Evolutionary conservation across 2,113 vertebrate species (phyloP), one percentile per base, ranked within the genome.

Genomic region (Ibidorhyncha struthersii): DNA sequence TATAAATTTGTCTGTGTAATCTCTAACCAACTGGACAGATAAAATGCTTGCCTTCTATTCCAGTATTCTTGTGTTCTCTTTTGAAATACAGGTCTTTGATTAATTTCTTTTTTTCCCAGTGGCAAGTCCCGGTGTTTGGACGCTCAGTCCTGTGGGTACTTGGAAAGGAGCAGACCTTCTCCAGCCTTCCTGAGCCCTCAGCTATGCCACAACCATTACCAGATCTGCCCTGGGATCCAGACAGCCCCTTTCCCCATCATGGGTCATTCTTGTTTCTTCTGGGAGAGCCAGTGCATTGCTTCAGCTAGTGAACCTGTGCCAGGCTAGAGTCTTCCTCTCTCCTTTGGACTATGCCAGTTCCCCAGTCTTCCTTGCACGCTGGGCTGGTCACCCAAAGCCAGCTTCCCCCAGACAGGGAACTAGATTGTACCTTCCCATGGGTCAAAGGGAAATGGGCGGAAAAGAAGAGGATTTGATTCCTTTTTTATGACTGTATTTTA

Each of bases 1-100:
- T 80, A 94, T 81, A 96, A 76, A 93, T 97, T 96, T 94, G 20
- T 47, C 89, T 86, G 29, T 88, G 52, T 50, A 94, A 77, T 91
- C 59, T 78, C 86, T 92, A 72, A 77, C 59, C 86, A 89, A 87
- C 55, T 74, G 94, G 89, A 89, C 86, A 86, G 77, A 83, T 61
- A 89, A 93, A 95, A 95, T 69, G 36, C 86, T 86, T 96, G 34
- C 70, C 40, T 92, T 91, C 45, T 87, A 78, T 85, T 90, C 40
- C 29, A 59, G 10, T 74, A 45, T 74, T 86, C 52, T 82, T 59
- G 29, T 40, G 14, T 40, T 86, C 13, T 74, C 21, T 84, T 92
- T 78, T 63, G n/a, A 92, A 93, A 86, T 63, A 78, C 11, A 50
- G 6, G 9, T 92, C 49, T 89, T 80, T 4, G 17, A 73, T 70